Conservation (phyloP, 2,888 invertebrate genomes). For the Troides helena region DNA sequence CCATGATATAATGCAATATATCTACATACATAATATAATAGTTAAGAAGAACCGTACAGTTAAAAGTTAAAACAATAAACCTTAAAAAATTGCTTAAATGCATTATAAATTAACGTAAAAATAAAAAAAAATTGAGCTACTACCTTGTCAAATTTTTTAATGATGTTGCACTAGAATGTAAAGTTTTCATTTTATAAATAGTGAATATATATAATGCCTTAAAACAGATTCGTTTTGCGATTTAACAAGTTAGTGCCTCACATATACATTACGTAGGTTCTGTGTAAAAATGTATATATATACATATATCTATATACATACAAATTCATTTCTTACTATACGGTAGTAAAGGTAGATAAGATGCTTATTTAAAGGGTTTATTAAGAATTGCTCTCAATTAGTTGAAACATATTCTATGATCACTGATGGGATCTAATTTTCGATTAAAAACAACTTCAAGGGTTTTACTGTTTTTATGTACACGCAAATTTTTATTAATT, state of each 20-base stretch:
- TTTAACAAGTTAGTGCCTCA: conserved; percentile 12
- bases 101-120: conserved; percentile 9
- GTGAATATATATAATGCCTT: background rate
- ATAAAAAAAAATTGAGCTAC: conserved; percentile 3
- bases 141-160: conserved; percentile 14
- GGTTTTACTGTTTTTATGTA: no score
- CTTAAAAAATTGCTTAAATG: conserved; percentile 11
- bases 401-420: background rate
- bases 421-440: no score
- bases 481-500: no score
- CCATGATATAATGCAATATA: conserved; percentile 1
- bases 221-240: background rate
- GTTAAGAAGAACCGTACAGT: background rate
- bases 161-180: background rate
- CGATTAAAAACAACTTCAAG: no score
- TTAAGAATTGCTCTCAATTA: background rate
- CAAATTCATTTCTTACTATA: background rate
- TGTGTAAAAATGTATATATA: conserved; percentile 25
- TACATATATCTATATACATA: background rate
- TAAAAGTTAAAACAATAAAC: conserved; percentile 6
- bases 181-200: conserved; percentile 2
- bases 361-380: background rate
- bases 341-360: conserved; percentile 3
- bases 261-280: conserved; percentile 17
- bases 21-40: background rate